Evolutionary conservation across 1,140 invertebrate genomes (phyloP).

Genomic region (Paralvinella palmiformis): DNA sequence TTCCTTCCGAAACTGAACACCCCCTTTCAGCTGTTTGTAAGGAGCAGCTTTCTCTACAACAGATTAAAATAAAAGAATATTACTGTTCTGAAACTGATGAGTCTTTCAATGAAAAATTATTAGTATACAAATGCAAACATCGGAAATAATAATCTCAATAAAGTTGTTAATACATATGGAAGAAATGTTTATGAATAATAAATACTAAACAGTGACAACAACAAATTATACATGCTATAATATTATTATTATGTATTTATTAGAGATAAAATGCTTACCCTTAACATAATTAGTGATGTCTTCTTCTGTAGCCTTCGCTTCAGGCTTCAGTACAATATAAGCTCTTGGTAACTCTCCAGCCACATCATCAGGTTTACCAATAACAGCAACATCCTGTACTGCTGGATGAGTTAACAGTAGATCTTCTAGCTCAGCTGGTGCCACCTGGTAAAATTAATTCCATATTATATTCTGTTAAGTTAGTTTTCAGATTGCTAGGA

Average conservation of each 20-base stretch:
- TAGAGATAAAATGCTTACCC: constrained; percentile 13
- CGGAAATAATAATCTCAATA: too few relatives aligned
- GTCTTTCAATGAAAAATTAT: too few relatives aligned
- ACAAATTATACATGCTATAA: too few relatives aligned
- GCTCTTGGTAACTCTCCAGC: constrained; percentile 19
- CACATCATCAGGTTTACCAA: constrained; percentile 17
- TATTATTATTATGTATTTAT: too few relatives aligned
- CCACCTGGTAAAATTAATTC: constrained; percentile 54
- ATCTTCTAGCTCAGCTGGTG: constrained; percentile 21
- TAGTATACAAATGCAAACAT: too few relatives aligned
- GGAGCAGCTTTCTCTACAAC: constrained; percentile 7
- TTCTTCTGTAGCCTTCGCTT: constrained; percentile 14
- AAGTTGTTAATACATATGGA: too few relatives aligned
- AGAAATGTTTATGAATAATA: too few relatives aligned
- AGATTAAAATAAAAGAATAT: too few relatives aligned
- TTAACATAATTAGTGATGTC: constrained; percentile 28
- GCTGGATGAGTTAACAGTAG: constrained; percentile 18
- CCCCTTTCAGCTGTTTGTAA: constrained; percentile 23
- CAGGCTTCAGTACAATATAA: constrained; percentile 19
- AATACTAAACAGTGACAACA: too few relatives aligned
- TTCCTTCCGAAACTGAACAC: constrained; percentile 21
- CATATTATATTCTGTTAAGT: too few relatives aligned
- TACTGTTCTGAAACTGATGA: too few relatives aligned
- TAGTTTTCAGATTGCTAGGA: too few relatives aligned
- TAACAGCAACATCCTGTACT: constrained; percentile 16